Conservation (phyloP, 2,797 vertebrate species). For the Lepus townsendii region DNA sequence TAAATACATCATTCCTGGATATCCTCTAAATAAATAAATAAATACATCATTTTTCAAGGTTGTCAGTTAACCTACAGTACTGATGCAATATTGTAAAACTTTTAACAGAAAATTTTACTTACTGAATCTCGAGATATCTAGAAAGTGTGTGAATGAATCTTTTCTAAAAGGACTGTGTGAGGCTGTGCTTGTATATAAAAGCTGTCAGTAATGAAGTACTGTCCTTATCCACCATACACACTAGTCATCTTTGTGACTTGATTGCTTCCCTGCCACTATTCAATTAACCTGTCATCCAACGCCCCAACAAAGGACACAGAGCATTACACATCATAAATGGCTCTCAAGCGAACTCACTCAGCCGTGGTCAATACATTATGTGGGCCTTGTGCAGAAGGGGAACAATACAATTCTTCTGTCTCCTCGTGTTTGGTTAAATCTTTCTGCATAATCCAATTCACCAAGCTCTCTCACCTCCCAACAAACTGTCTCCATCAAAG, state of each 20-base stretch:
- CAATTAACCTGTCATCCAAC: constrained; percentile 85
- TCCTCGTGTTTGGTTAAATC: constrained; percentile 71
- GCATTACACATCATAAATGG: constrained; percentile 76
- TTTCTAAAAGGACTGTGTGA: not conserved
- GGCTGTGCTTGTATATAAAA: constrained; percentile 39
- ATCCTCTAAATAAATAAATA: not conserved
- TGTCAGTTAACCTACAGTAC: not conserved
- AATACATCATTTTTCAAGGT: not conserved
- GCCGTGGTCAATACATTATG: constrained; percentile 68
- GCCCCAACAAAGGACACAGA: constrained; percentile 60
- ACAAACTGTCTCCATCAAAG: constrained; percentile 84
- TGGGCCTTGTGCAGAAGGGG: constrained; percentile 57
- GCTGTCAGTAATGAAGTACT: constrained; percentile 75
- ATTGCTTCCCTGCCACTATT: constrained; percentile 76
- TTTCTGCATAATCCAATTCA: constrained; percentile 68
- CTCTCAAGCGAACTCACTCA: constrained; percentile 76
- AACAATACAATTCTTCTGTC: constrained; percentile 49
- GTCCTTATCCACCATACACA: constrained; percentile 48
- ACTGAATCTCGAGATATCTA: not conserved
- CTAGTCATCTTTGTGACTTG: constrained; percentile 63
- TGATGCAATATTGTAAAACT: not conserved
- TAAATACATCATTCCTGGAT: not conserved
- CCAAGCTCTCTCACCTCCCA: constrained; percentile 67
- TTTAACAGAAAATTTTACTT: not conserved
- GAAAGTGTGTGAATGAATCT: not conserved